Percentiles rank a stretch among this genome's conserved stretches.
phyloP scores from a whole-genome alignment of 2,888 invertebrate genomes.

The Ochropacha duplaris region DNA sequence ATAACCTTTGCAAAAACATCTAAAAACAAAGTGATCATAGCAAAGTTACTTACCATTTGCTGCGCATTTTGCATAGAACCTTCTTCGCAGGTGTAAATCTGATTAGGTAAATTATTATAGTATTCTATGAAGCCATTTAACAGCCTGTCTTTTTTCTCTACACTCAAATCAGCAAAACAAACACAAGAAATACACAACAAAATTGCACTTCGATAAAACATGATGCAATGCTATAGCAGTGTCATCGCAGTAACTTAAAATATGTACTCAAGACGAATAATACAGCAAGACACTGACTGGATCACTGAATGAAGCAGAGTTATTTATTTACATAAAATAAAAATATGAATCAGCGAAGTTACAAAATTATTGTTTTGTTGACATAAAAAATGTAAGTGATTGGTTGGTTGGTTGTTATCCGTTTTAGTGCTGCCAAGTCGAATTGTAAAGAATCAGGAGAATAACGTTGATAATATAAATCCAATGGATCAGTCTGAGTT shows the following conservation, averaged over 20 bases:
- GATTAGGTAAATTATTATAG: constrained; percentile 74
- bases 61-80: constrained; percentile 67
- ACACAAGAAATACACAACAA: constrained; percentile 38
- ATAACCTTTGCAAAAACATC: constrained; percentile 30
- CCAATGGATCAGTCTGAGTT: no score
- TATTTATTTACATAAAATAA: constrained; percentile 32
- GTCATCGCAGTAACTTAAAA: constrained; percentile 41
- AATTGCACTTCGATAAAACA: constrained; percentile 44
- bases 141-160: constrained; percentile 49
- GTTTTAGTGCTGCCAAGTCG: no score
- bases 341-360: constrained; percentile 22
- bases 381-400: no score
- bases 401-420: no score
- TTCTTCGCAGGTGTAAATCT: constrained; percentile 69
- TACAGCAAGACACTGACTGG: constrained; percentile 16
- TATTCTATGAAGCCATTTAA: constrained; percentile 68
- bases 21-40: background rate
- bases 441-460: no score
- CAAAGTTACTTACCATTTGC: constrained; percentile 62
- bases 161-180: constrained; percentile 52
- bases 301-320: constrained; percentile 4
- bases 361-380: constrained; percentile 4
- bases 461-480: no score
- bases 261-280: constrained; percentile 17
- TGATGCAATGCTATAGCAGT: constrained; percentile 43